phyloP scores from a whole-genome alignment of 1,140 invertebrate genomes.

The Grapholita molesta region DNA sequence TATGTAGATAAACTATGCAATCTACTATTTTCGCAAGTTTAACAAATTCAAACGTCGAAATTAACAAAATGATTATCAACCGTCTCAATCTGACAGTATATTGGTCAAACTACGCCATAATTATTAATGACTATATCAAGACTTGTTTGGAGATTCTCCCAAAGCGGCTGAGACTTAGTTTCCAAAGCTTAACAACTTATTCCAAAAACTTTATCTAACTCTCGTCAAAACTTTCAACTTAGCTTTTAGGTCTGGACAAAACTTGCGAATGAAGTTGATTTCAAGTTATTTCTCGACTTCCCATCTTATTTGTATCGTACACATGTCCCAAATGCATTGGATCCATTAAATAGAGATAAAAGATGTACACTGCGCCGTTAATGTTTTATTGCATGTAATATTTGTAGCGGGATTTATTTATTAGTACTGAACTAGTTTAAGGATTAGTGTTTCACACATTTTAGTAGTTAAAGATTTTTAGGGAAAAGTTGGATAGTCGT shows the following conservation, averaged over 20 bases:
- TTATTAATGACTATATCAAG: too few relatives aligned
- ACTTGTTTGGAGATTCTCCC: neutral
- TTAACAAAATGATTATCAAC: too few relatives aligned
- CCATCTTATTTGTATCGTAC: neutral
- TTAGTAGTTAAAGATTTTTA: too few relatives aligned
- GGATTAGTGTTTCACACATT: neutral
- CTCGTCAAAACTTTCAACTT: neutral
- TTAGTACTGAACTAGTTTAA: slow-evolving; percentile 41
- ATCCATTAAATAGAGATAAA: slow-evolving; percentile 45
- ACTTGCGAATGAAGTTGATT: neutral
- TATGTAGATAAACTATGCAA: too few relatives aligned
- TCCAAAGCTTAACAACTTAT: neutral
- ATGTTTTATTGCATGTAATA: slow-evolving; percentile 50
- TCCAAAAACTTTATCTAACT: neutral
- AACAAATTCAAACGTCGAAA: too few relatives aligned
- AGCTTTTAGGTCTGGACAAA: too few relatives aligned
- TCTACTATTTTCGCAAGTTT: too few relatives aligned
- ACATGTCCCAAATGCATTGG: slow-evolving; percentile 2
- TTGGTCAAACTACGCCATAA: too few relatives aligned
- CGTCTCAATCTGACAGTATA: too few relatives aligned
- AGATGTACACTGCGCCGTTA: slow-evolving; percentile 31
- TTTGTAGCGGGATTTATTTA: slow-evolving; percentile 48
- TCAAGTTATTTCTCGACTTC: neutral
- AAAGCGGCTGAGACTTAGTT: neutral
- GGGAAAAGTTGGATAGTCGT: too few relatives aligned